phyloP scores from a whole-genome alignment of 1,140 invertebrate genomes.

The Drosophila triauraria region DNA sequence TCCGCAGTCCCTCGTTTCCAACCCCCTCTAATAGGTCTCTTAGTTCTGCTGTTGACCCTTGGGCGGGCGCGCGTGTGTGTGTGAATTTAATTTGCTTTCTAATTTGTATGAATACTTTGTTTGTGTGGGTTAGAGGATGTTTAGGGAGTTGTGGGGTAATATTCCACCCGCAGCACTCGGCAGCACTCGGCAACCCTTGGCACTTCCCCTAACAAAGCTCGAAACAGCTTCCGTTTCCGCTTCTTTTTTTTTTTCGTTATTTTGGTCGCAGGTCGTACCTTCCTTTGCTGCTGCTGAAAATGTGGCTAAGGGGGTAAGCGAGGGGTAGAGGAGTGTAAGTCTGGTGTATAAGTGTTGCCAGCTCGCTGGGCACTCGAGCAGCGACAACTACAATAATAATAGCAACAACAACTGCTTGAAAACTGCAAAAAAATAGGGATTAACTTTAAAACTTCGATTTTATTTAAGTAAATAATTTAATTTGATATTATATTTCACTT shows the following conservation, averaged over 20 bases:
- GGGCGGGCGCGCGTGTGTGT: conserved; percentile 22
- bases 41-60: conserved; percentile 56
- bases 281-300: conserved; percentile 5
- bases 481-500: too few species aligned
- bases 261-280: background rate
- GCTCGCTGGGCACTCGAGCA: conserved; percentile 68
- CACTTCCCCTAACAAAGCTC: conserved; percentile 53
- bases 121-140: conserved; percentile 18
- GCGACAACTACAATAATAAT: conserved; percentile 30
- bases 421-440: background rate
- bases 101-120: conserved; percentile 69
- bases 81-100: conserved; percentile 69
- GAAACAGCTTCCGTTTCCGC: conserved; percentile 78
- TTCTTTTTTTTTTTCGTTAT: conserved; percentile 16
- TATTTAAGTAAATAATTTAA: too few species aligned
- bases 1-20: conserved; percentile 16
- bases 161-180: too few species aligned
- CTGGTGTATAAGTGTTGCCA: conserved; percentile 55
- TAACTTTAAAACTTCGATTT: too few species aligned
- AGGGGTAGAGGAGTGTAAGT: conserved; percentile 4
- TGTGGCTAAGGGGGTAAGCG: background rate
- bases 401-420: conserved; percentile 19
- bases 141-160: conserved; percentile 36
- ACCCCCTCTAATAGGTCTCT: conserved; percentile 17
- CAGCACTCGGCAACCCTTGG: conserved; percentile 18